Percentiles rank a stretch among this genome's conserved stretches.
Conservation (phyloP, 2,888 invertebrate genomes). For the Latheticus oryzae region DNA sequence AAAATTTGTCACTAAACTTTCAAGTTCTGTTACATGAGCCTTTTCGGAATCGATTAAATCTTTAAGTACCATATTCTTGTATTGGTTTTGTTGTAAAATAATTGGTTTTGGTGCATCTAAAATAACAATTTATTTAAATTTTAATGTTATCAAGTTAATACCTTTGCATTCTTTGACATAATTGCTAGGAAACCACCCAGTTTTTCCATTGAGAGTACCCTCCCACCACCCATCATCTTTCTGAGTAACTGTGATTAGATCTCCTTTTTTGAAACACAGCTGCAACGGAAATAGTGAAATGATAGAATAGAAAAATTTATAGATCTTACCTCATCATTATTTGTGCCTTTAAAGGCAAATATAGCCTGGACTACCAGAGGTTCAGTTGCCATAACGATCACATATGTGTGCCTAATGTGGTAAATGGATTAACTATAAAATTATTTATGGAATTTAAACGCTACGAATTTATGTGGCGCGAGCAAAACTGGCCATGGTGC, state of each 20-base stretch:
- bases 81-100: slow-evolving; percentile 78
- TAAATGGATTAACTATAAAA: slow-evolving; percentile 20
- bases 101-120: slow-evolving; percentile 70
- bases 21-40: slow-evolving; percentile 90
- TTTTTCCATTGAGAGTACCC: slow-evolving; percentile 93
- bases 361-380: slow-evolving; percentile 87
- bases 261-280: slow-evolving; percentile 95
- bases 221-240: slow-evolving; percentile 99
- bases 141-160: slow-evolving; percentile 54
- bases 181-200: slow-evolving; percentile 99
- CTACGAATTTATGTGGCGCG: slow-evolving; percentile 22
- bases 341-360: slow-evolving; percentile 93
- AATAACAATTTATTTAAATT: slow-evolving; percentile 13
- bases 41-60: slow-evolving; percentile 94
- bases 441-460: slow-evolving; percentile 23
- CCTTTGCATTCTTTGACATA: slow-evolving; percentile 92
- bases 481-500: slow-evolving; percentile 54
- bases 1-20: slow-evolving; percentile 86
- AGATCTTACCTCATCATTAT: slow-evolving; percentile 91
- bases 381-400: slow-evolving; percentile 68
- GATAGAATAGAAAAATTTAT: neutral
- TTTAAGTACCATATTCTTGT: slow-evolving; percentile 86
- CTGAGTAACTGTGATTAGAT: slow-evolving; percentile 96
- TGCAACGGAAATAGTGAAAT: slow-evolving; percentile 59
- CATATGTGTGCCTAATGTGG: slow-evolving; percentile 39